Evolutionary conservation across 1,140 invertebrate species (phyloP).

Genomic region (Drosophila insularis): DNA sequence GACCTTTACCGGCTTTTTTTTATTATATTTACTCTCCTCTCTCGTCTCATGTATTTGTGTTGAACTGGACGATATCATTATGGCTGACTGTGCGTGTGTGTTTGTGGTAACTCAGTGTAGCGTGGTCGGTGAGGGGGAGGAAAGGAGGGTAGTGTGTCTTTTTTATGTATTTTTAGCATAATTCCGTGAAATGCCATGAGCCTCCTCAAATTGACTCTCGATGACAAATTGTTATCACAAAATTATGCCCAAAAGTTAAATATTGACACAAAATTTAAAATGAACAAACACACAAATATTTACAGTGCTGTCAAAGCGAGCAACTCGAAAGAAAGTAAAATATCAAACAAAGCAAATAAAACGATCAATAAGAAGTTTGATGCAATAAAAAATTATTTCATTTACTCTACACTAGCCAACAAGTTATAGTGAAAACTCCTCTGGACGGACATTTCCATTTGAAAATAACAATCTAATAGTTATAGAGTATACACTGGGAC

Average conservation of each 20-base stretch:
- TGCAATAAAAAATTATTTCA: not conserved
- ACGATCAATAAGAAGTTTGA: not conserved
- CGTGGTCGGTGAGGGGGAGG: constrained; percentile 1
- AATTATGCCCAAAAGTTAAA: constrained; percentile 23
- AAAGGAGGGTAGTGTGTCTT: not conserved
- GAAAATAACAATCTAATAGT: no score
- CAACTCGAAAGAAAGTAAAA: constrained; percentile 11
- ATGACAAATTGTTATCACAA: constrained; percentile 29
- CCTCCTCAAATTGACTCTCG: constrained; percentile 29
- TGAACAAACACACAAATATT: constrained; percentile 36
- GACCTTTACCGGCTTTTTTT: constrained; percentile 75
- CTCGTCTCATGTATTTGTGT: constrained; percentile 27
- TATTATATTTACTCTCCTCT: constrained; percentile 66
- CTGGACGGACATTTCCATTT: no score
- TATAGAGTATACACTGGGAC: no score
- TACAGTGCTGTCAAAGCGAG: not conserved
- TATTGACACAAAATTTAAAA: constrained; percentile 37
- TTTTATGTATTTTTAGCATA: not conserved
- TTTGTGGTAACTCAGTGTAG: constrained; percentile 28
- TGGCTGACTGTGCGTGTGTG: not conserved
- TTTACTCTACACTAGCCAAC: constrained; percentile 8
- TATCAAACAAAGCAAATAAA: constrained; percentile 24
- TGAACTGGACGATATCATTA: not conserved
- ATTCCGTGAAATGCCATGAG: constrained; percentile 3
- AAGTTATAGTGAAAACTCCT: not conserved